Evolutionary conservation across 2,888 invertebrate genomes (phyloP).

Genomic region (Agrochola lychnidis): DNA sequence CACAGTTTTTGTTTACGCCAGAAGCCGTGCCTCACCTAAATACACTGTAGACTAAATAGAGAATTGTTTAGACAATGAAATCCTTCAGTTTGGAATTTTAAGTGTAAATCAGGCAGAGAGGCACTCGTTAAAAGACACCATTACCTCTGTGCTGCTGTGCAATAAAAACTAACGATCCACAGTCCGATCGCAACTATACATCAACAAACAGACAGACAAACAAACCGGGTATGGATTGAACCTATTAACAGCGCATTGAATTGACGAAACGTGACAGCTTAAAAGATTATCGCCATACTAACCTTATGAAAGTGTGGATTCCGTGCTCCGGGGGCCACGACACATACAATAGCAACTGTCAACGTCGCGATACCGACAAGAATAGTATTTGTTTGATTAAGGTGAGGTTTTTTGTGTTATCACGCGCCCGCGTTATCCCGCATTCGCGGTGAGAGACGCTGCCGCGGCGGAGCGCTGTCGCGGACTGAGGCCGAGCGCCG

Average conservation of each 20-base stretch:
- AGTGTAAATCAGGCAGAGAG: conserved; percentile 68
- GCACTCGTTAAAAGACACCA: conserved; percentile 72
- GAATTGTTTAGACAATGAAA: conserved; percentile 78
- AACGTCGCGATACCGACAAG: conserved; percentile 43
- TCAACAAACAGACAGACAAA: conserved; percentile 78
- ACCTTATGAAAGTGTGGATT: conserved; percentile 72
- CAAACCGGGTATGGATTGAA: conserved; percentile 80
- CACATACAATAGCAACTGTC: conserved; percentile 54
- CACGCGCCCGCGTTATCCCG: conserved; percentile 61
- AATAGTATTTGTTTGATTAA: conserved; percentile 58
- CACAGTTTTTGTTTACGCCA: conserved; percentile 49
- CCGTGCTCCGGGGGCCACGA: conserved; percentile 34
- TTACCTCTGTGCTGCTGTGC: conserved; percentile 66
- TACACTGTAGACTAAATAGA: conserved; percentile 70
- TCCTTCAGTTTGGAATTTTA: conserved; percentile 75
- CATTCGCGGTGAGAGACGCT: conserved; percentile 62
- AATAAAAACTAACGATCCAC: conserved; percentile 78
- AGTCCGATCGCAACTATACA: conserved; percentile 63
- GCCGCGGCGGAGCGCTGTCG: conserved; percentile 77
- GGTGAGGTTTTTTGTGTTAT: conserved; percentile 65
- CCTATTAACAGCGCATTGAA: conserved; percentile 81
- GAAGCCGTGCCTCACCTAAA: conserved; percentile 51
- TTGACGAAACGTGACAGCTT: conserved; percentile 85
- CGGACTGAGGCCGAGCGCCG: conserved; percentile 80
- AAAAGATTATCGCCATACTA: conserved; percentile 78